Conservation (phyloP, 2,888 invertebrate genomes). For the Cheilosia vulpina region DNA sequence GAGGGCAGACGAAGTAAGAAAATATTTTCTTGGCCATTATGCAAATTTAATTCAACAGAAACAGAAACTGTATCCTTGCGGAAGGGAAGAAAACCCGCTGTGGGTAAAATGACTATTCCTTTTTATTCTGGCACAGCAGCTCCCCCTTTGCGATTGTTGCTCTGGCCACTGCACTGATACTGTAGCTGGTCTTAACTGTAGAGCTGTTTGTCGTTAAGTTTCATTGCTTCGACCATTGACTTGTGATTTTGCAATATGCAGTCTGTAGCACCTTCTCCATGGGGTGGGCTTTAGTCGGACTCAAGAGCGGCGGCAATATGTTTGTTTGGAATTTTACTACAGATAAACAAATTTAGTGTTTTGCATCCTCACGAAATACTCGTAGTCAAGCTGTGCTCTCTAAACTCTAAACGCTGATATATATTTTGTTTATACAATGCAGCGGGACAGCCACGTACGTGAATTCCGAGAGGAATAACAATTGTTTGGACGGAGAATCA, state of each 20-base stretch:
- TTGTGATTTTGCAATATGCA: constrained; percentile 67
- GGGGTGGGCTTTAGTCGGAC: constrained; percentile 34
- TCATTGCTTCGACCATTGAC: constrained; percentile 73
- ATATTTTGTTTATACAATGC: constrained; percentile 60
- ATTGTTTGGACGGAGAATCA: constrained; percentile 28
- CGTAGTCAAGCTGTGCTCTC: constrained; percentile 49
- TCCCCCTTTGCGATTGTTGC: neutral
- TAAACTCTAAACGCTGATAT: constrained; percentile 28
- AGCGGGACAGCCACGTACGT: constrained; percentile 58
- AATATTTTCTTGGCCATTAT: constrained; percentile 74
- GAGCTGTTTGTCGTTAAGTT: constrained; percentile 72
- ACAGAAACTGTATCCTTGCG: constrained; percentile 40
- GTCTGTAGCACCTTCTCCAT: constrained; percentile 38
- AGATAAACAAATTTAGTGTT: constrained; percentile 71
- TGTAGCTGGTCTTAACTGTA: constrained; percentile 37
- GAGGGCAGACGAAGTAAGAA: constrained; percentile 64
- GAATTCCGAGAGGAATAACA: constrained; percentile 55
- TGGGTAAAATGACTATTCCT: constrained; percentile 31
- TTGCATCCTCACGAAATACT: constrained; percentile 38
- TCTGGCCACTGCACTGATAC: too few species aligned
- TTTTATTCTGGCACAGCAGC: neutral
- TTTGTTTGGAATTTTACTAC: constrained; percentile 61
- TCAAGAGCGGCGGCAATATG: constrained; percentile 39
- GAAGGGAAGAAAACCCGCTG: constrained; percentile 23
- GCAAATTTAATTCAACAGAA: constrained; percentile 73